Evolutionary conservation across 2,888 invertebrate species (phyloP).

Genomic region (Yponomeuta evonymella): DNA sequence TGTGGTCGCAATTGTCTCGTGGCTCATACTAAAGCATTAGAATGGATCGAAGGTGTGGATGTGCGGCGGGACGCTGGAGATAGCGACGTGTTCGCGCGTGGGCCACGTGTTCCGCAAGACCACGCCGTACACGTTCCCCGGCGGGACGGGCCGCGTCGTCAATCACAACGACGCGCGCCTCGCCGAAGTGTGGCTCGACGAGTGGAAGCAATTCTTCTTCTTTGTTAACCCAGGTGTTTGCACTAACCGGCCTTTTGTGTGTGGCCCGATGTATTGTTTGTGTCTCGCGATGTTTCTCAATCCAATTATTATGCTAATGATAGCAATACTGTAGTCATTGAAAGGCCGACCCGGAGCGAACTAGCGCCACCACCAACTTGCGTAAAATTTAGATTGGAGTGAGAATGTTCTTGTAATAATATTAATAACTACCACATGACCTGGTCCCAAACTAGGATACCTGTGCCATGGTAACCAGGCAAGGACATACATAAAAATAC

Average conservation of each 20-base stretch:
- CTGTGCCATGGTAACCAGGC: too few relatives aligned
- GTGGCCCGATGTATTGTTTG: background rate
- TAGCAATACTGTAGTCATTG: too few relatives aligned
- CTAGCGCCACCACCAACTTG: too few relatives aligned
- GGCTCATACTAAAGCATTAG: background rate
- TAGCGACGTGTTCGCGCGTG: constrained; percentile 95
- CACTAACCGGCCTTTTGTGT: background rate
- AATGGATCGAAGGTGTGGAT: constrained; percentile 88
- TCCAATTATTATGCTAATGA: too few relatives aligned
- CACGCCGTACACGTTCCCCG: constrained; percentile 98
- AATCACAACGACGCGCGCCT: constrained; percentile 99
- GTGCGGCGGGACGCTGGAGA: constrained; percentile 96
- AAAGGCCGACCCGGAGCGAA: too few relatives aligned
- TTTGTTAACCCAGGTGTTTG: constrained; percentile 95
- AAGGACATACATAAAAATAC: too few relatives aligned
- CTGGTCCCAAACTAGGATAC: too few relatives aligned
- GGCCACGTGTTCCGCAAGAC: constrained; percentile 98
- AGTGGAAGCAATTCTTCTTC: constrained; percentile 99
- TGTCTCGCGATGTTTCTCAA: background rate
- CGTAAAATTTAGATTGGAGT: too few relatives aligned
- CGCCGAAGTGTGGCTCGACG: constrained; percentile 99
- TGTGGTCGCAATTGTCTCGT: background rate
- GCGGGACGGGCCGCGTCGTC: constrained; percentile 96
- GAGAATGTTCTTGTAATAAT: too few relatives aligned
- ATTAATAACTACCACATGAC: too few relatives aligned